A percentile compares a stretch with the other conserved stretches of the same genome.
Conservation (phyloP, 2,797 vertebrate species). For the Epinephelus coioides region DNA sequence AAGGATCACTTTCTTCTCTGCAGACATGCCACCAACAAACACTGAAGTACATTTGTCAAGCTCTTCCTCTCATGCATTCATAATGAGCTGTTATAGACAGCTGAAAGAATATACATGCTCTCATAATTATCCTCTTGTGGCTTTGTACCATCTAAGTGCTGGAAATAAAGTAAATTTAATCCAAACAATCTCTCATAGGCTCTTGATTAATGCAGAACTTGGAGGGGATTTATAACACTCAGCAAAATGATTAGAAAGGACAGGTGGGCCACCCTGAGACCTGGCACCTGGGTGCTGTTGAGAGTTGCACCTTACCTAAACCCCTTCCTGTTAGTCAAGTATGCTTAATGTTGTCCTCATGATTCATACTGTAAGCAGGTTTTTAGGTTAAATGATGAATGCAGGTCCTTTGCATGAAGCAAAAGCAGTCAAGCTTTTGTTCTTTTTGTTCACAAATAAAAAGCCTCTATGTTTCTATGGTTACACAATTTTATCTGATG, state of each 20-base stretch:
- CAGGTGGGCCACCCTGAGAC: background rate
- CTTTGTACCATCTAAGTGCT: background rate
- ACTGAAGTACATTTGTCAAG: background rate
- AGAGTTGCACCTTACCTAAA: background rate
- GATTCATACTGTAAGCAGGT: background rate
- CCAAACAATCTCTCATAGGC: background rate
- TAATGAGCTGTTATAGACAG: background rate
- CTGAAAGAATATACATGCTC: conserved; percentile 1
- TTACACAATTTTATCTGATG: background rate
- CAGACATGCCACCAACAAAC: background rate
- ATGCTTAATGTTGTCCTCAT: background rate
- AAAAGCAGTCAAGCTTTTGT: background rate
- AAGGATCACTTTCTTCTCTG: background rate
- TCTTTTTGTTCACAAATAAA: background rate
- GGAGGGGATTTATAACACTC: background rate
- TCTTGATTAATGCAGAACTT: background rate
- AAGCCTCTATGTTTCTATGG: background rate
- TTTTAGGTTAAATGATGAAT: background rate
- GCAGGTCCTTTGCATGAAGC: background rate
- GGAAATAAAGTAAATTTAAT: background rate
- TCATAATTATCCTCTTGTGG: conserved; percentile 1
- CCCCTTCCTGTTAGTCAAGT: background rate
- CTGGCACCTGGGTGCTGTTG: background rate
- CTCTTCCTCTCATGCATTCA: background rate
- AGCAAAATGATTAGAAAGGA: background rate